A percentile compares a stretch with the other conserved stretches of the same genome.
Evolutionary conservation across 2,888 invertebrate species (phyloP).

Genomic region (Drosophila emarginata): DNA sequence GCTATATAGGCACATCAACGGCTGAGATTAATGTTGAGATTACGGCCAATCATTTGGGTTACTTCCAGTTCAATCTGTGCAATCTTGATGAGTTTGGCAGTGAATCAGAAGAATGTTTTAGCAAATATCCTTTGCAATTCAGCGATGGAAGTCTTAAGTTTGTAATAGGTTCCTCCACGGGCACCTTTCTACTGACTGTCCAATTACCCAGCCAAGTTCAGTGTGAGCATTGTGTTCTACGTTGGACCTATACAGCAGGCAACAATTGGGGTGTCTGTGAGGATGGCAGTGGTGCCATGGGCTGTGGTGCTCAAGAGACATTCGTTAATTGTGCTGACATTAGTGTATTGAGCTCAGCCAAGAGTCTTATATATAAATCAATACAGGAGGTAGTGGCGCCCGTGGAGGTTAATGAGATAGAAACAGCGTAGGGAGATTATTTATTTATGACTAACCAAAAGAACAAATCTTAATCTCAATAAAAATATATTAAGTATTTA

Average conservation of each 20-base stretch:
- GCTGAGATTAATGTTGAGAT: conserved; percentile 78
- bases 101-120: conserved; percentile 84
- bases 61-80: conserved; percentile 83
- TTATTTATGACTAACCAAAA: no score
- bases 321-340: conserved; percentile 84
- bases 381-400: conserved; percentile 6
- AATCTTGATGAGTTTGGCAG: conserved; percentile 81
- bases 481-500: not conserved
- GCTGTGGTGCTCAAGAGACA: conserved; percentile 84
- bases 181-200: conserved; percentile 52
- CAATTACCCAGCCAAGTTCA: conserved; percentile 82
- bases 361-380: conserved; percentile 28
- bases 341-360: conserved; percentile 51
- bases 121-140: conserved; percentile 78
- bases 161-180: conserved; percentile 56
- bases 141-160: conserved; percentile 70
- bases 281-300: conserved; percentile 80
- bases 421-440: not conserved
- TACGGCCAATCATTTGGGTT: conserved; percentile 83
- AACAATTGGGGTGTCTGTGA: conserved; percentile 84
- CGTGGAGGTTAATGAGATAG: not conserved
- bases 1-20: conserved; percentile 74
- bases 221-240: conserved; percentile 84
- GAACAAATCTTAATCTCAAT: conserved; percentile 23
- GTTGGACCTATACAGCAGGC: conserved; percentile 84